These are phyloP conservation scores for Lordiphosa stackelbergi DNA, from an alignment of 1,140 invertebrate species.

Conservation along the genomic window DNA sequence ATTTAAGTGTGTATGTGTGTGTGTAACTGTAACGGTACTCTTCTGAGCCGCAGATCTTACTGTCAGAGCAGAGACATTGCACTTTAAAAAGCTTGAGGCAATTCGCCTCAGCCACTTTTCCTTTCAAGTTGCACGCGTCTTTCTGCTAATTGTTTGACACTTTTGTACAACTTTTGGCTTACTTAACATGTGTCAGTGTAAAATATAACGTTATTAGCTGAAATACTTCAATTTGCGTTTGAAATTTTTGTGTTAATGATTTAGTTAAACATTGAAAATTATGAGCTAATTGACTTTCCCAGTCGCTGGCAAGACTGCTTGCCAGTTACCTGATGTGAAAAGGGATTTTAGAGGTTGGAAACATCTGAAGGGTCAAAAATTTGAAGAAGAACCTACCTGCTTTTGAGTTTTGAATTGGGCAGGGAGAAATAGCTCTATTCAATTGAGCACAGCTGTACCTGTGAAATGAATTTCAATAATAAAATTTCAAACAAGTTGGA, in stretches of 20 bases:
- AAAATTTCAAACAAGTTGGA: too few relatives aligned
- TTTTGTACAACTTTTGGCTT: conserved; percentile 9
- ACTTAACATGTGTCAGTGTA: conserved; percentile 16
- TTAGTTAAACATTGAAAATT: conserved; percentile 35
- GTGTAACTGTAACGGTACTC: conserved; percentile 19
- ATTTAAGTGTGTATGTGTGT: conserved; percentile 3
- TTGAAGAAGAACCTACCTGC: conserved; percentile 20
- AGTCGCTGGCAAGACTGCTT: not conserved
- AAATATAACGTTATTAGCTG: conserved; percentile 1
- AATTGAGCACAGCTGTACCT: conserved; percentile 25
- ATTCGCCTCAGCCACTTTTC: conserved; percentile 25
- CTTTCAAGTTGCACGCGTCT: conserved; percentile 19
- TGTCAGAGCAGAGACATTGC: conserved; percentile 11
- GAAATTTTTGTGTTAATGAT: conserved; percentile 21
- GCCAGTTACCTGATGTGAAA: conserved; percentile 1
- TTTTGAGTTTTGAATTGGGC: conserved; percentile 3
- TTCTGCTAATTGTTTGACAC: conserved; percentile 5
- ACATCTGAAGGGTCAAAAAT: not conserved
- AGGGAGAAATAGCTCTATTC: conserved; percentile 12
- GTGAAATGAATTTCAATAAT: too few relatives aligned
- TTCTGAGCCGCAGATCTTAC: conserved; percentile 10
- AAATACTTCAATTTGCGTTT: conserved; percentile 2
- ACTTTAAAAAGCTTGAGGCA: conserved; percentile 4
- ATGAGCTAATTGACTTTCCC: conserved; percentile 11
- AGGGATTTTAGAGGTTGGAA: too few relatives aligned